Percentiles rank a stretch among this genome's conserved stretches.
These are phyloP conservation scores for Acanthisitta chloris DNA, from an alignment of 2,113 vertebrate species.

Conservation along the genomic window DNA sequence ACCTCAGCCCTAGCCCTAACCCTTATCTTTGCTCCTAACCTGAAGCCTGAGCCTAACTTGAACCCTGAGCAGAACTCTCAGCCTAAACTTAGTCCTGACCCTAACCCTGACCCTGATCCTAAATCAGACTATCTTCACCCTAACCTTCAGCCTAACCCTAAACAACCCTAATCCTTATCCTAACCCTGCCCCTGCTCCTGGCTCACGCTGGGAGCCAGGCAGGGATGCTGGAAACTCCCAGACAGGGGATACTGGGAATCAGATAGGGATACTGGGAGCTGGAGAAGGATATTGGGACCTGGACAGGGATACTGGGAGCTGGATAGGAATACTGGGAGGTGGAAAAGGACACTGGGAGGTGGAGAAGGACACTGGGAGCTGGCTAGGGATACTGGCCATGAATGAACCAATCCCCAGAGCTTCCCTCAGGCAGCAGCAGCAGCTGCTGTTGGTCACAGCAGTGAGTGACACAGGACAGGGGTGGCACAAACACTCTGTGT, in stretches of 20 bases:
- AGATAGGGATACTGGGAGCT: neutral
- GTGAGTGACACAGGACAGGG: neutral
- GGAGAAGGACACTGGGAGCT: neutral
- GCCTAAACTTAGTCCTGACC: neutral
- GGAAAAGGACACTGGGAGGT: neutral
- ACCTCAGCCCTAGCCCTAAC: too few relatives aligned
- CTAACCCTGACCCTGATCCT: neutral
- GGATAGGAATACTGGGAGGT: fast-evolving
- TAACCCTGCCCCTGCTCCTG: fast-evolving
- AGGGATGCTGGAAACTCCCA: neutral
- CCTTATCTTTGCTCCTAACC: too few relatives aligned
- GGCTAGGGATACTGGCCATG: fast-evolving
- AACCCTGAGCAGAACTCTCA: neutral
- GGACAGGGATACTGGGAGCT: neutral
- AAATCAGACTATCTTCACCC: neutral
- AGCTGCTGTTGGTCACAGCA: neutral
- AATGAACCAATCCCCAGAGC: neutral
- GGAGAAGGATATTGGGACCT: neutral
- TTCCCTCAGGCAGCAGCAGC: neutral
- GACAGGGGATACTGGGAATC: neutral
- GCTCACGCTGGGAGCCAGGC: neutral
- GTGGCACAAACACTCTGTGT: neutral
- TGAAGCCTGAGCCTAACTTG: neutral
- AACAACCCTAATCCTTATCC: too few relatives aligned
- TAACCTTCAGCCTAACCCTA: too few relatives aligned